Evolutionary conservation across 2,113 vertebrate species (phyloP).

Genomic region (Syrmaticus mikado): DNA sequence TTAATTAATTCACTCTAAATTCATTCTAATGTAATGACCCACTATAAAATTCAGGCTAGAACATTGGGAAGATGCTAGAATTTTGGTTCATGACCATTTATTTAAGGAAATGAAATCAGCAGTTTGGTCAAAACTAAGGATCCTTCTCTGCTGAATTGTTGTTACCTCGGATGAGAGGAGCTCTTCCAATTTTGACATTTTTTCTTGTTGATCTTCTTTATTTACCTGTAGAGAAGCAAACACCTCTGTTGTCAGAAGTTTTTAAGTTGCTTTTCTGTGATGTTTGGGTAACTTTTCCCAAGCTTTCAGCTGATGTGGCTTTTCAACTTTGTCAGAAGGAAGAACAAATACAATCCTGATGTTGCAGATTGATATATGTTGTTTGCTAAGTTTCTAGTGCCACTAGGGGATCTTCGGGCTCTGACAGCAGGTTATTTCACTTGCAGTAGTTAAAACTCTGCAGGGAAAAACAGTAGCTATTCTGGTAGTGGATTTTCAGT

Average conservation of each 20-base stretch:
- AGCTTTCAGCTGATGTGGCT: not conserved
- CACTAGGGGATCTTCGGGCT: not conserved
- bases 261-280: not conserved
- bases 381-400: not conserved
- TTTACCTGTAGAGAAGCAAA: not conserved
- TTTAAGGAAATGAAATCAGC: not conserved
- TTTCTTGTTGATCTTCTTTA: not conserved
- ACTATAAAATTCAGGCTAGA: not conserved
- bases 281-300: not conserved
- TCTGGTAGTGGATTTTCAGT: not conserved
- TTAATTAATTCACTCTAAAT: not conserved
- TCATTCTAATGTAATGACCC: not conserved
- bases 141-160: not conserved
- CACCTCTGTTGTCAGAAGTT: not conserved
- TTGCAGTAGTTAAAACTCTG: constrained; percentile 19
- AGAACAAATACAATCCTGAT: constrained; percentile 14
- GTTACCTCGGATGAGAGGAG: not conserved
- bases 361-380: not conserved
- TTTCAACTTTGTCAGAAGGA: not conserved
- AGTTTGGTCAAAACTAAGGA: not conserved
- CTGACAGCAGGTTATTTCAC: constrained; percentile 18
- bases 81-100: not conserved
- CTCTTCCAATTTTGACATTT: not conserved
- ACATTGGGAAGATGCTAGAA: not conserved
- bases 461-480: constrained; percentile 37